Evolutionary conservation across 2,888 invertebrate genomes (phyloP), one percentile per base, ranked within the genome.

Genomic region (Synanthedon vespiformis): DNA sequence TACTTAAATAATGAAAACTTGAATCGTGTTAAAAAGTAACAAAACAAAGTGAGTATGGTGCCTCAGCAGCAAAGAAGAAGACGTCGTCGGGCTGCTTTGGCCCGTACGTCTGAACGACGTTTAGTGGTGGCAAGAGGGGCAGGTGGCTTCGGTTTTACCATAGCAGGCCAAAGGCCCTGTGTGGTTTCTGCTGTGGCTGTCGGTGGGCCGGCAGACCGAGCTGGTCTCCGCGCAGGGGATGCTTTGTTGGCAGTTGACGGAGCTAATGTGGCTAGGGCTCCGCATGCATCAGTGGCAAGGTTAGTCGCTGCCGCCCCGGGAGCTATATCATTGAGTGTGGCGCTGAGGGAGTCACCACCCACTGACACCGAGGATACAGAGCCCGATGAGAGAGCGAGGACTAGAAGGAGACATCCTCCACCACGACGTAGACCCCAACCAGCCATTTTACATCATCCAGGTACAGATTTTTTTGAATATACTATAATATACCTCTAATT

Each of bases 91-190:
- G 80, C 79, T 48, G 80, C 74, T 50, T 62, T 83, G 54, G 72
- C 74, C 14, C 72, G 83, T 58, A 79, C 77, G 55, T 92, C 94
- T 41, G 92, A 95, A 57, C 90, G 94, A 58, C 92, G 93, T 40
- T 94, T 97, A 53, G 95, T 97, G 67, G 92, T 98, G 48, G 90
- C 92, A 8, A 89, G 97, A 58, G 96, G 97, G 3, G 90, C 91
- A 56, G 94, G 94, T 66, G 98, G 98, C 8, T 98, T 96, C 74
- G 98, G 98, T n/a, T 98, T 98, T 74, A 98, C 98, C 18, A 97
- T 98, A 70, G 97, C 97, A 2, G 98, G 98, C 3, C 97, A 98
- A 76, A 94, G 96, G 70, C 98, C 98, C 0, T 98, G 98, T 74
- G 95, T 97, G 58, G 89, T 98, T 54, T 96, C 97, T 52, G 97